Percentiles rank a stretch among this genome's conserved stretches.
Evolutionary conservation across 2,888 invertebrate genomes (phyloP).

Genomic region (Acrobasis consociella): DNA sequence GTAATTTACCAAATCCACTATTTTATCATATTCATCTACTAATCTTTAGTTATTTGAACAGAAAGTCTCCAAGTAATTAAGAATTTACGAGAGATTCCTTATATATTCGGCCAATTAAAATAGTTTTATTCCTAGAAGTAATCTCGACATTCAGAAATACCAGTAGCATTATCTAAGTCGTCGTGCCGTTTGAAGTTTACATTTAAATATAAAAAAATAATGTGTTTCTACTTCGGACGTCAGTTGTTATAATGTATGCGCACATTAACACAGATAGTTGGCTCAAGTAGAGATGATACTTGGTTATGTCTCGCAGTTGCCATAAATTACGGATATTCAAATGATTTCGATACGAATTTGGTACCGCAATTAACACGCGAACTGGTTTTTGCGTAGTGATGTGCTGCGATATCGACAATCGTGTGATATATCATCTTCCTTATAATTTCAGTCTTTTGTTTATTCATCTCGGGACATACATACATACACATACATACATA

Average conservation of each 20-base stretch:
- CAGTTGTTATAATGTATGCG: conserved; percentile 61
- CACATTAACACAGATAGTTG: conserved; percentile 66
- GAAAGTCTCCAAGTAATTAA: conserved; percentile 4
- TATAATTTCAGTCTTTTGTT: too few relatives aligned
- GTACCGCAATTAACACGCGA: conserved; percentile 79
- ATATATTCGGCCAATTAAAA: conserved; percentile 14
- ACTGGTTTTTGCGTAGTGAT: conserved; percentile 70
- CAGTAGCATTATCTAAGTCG: conserved; percentile 20
- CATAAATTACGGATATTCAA: conserved; percentile 81
- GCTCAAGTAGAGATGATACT: conserved; percentile 69
- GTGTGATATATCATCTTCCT: not conserved
- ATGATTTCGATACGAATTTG: conserved; percentile 79
- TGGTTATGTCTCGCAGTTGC: conserved; percentile 54
- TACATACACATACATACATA: too few relatives aligned
- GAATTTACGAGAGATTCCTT: conserved; percentile 9
- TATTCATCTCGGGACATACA: too few relatives aligned
- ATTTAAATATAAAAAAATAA: conserved; percentile 36
- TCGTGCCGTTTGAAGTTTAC: conserved; percentile 15
- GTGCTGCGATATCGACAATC: conserved; percentile 36
- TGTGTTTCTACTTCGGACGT: conserved; percentile 38
- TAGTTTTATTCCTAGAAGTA: conserved; percentile 19
- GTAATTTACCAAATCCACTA: not conserved
- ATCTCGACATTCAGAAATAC: conserved; percentile 16
- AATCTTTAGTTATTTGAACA: conserved; percentile 10
- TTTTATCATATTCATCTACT: conserved; percentile 3